Percentiles rank a stretch among this genome's conserved stretches.
phyloP scores from a whole-genome alignment of 2,888 invertebrate genomes.

The Iphiclides podalirius region DNA sequence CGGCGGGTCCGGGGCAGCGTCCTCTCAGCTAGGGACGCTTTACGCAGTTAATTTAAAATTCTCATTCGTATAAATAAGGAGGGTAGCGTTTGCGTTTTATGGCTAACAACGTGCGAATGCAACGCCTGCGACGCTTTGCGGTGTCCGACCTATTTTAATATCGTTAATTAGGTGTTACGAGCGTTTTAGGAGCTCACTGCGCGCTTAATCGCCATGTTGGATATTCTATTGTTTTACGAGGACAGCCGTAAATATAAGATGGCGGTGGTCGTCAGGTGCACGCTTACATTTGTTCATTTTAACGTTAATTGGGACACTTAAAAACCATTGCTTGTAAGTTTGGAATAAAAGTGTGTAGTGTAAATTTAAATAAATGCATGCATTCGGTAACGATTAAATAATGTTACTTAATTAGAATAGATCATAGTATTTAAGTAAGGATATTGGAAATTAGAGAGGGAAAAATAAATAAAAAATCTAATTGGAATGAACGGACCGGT shows the following conservation, averaged over 20 bases:
- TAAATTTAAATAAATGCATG: too few species aligned
- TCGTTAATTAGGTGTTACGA: constrained; percentile 77
- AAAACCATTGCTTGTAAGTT: too few species aligned
- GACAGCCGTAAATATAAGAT: constrained; percentile 1
- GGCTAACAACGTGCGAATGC: constrained; percentile 74
- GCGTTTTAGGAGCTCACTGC: constrained; percentile 43
- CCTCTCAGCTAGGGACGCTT: constrained; percentile 59
- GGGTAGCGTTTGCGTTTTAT: constrained; percentile 79
- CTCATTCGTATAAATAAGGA: constrained; percentile 78
- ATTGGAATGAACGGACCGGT: constrained; percentile 3
- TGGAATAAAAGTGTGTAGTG: too few species aligned
- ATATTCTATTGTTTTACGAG: constrained; percentile 8
- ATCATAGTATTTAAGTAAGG: too few species aligned
- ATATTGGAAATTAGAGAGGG: too few species aligned
- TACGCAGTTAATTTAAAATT: constrained; percentile 80
- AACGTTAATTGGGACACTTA: too few species aligned
- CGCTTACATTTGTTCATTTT: too few species aligned
- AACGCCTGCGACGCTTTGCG: constrained; percentile 70
- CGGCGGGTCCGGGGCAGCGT: constrained; percentile 42
- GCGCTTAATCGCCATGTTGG: constrained; percentile 28
- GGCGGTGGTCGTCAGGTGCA: neutral
- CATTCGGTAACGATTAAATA: too few species aligned
- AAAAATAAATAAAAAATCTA: neutral
- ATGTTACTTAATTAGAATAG: too few species aligned
- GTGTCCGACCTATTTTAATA: constrained; percentile 74